These are phyloP conservation scores for Telmatochromis sp. DNA, from an alignment of 2,113 vertebrate genomes.

Conservation along the genomic window DNA sequence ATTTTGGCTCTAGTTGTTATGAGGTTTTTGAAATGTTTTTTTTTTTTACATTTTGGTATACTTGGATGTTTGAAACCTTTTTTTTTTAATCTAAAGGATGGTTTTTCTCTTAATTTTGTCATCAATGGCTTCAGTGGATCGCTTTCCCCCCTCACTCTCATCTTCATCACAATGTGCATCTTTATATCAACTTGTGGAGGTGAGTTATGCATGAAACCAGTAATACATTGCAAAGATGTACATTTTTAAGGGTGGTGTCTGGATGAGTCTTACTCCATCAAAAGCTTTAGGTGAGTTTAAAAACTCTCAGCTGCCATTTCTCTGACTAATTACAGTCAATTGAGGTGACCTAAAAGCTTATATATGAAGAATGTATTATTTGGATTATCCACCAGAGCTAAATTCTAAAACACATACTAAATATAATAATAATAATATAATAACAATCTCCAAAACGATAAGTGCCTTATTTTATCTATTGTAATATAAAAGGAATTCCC, in stretches of 20 bases:
- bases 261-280: neutral
- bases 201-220: neutral
- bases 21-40: neutral
- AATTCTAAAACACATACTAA: neutral
- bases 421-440: neutral
- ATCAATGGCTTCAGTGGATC: neutral
- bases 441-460: neutral
- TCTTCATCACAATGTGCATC: neutral
- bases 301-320: neutral
- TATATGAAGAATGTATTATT: neutral
- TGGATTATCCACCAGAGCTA: neutral
- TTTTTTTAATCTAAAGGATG: no score
- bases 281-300: neutral
- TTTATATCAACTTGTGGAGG: neutral
- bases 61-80: no score
- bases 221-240: neutral
- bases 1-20: neutral
- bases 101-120: no score
- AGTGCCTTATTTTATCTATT: neutral
- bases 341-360: neutral
- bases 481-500: neutral
- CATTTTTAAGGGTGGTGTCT: neutral
- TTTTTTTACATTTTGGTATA: neutral
- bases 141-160: neutral
- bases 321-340: neutral